phyloP scores from a whole-genome alignment of 1,140 invertebrate species.

The Temnothorax curvispinosus region DNA sequence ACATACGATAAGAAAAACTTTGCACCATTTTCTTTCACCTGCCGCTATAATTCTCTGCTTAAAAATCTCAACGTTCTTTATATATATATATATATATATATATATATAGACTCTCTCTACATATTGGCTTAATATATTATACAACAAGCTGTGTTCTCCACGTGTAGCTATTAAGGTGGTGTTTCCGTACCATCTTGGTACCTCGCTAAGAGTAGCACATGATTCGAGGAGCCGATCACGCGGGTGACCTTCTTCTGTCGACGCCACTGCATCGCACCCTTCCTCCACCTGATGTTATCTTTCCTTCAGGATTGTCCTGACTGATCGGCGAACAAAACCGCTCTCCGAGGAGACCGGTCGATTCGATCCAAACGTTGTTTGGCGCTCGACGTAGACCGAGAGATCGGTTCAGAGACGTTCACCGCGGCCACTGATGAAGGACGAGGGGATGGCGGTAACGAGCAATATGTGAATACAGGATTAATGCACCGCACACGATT shows the following conservation, averaged over 20 bases:
- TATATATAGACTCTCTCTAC: neutral
- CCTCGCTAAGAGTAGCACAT: constrained; percentile 83
- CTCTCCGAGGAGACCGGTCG: neutral
- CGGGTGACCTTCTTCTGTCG: constrained; percentile 81
- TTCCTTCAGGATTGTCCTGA: neutral
- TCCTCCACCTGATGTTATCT: neutral
- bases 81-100: neutral
- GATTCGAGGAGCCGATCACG: constrained; percentile 85
- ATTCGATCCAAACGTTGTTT: neutral
- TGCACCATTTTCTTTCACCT: neutral
- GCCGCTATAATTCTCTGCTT: neutral
- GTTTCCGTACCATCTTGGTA: constrained; percentile 84
- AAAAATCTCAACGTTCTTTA: neutral
- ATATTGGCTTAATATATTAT: neutral
- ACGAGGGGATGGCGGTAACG: constrained; percentile 12
- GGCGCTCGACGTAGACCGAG: neutral
- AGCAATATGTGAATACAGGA: constrained; percentile 43
- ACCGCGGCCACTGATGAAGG: constrained; percentile 49
- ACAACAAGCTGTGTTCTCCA: neutral
- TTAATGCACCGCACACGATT: constrained; percentile 75
- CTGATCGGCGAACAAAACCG: neutral
- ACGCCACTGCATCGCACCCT: constrained; percentile 84
- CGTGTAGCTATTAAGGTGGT: neutral
- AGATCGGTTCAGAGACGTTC: neutral
- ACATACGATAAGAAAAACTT: neutral